Conservation (phyloP, 2,888 invertebrate genomes). For the Ypsolopha scabrella region DNA sequence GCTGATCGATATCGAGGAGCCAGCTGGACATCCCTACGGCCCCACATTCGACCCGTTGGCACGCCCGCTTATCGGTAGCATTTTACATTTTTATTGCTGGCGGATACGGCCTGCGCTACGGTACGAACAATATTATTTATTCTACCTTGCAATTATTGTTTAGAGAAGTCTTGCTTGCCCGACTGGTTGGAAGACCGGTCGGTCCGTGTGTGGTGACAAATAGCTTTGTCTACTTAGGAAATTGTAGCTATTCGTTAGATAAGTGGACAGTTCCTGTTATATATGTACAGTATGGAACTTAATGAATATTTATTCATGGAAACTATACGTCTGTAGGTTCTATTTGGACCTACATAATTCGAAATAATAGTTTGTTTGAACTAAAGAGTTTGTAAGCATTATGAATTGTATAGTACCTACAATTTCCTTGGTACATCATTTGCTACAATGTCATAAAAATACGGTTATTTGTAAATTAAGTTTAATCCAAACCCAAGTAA, state of each 20-base stretch:
- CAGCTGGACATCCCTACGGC: conserved; percentile 24
- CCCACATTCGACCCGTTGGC: conserved; percentile 54
- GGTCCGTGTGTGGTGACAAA: background rate
- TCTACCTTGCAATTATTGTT: conserved; percentile 64
- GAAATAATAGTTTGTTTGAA: no score
- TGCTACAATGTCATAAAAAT: no score
- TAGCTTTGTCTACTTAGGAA: background rate
- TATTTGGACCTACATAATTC: no score
- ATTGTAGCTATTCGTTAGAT: background rate
- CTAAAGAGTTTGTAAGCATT: no score
- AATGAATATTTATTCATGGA: no score
- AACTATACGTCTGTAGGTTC: no score
- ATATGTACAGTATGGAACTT: no score
- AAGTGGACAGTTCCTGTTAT: background rate
- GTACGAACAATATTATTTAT: conserved; percentile 52
- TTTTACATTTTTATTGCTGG: conserved; percentile 70
- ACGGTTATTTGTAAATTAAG: no score
- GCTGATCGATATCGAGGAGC: conserved; percentile 13
- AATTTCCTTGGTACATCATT: no score
- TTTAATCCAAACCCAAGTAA: no score
- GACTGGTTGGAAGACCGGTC: conserved; percentile 10
- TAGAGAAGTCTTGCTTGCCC: conserved; percentile 40
- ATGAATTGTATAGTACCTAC: no score
- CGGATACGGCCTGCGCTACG: conserved; percentile 61
- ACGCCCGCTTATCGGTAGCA: conserved; percentile 63